phyloP scores from a whole-genome alignment of 2,797 vertebrate species.

The Borostomias antarcticus region DNA sequence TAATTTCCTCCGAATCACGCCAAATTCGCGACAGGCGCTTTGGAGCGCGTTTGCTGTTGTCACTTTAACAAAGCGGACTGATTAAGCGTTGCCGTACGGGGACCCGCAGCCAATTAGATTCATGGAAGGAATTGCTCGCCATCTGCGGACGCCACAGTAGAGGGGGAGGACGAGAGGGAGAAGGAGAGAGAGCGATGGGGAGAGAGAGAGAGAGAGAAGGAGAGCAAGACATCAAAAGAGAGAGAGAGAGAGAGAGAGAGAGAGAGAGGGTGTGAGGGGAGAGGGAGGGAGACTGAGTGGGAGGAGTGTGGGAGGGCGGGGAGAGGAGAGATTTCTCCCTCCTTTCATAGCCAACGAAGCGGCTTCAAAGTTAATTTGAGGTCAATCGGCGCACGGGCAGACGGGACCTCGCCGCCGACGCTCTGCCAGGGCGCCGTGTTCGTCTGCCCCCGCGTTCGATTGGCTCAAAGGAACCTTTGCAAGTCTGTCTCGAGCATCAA shows the following conservation, averaged over 20 bases:
- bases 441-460: background rate
- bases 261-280: conserved; percentile 29
- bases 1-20: conserved; percentile 61
- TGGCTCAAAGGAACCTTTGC: conserved; percentile 15
- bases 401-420: conserved; percentile 5
- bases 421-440: conserved; percentile 12
- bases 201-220: conserved; percentile 45
- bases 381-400: conserved; percentile 48
- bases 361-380: conserved; percentile 65
- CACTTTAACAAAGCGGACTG: conserved; percentile 72
- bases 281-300: background rate
- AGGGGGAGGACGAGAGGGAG: conserved; percentile 49
- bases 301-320: conserved; percentile 22
- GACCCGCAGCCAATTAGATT: conserved; percentile 71
- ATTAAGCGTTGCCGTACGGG: conserved; percentile 76
- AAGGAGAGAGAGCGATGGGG: conserved; percentile 34
- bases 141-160: conserved; percentile 23
- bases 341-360: conserved; percentile 36
- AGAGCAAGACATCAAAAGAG: conserved; percentile 20
- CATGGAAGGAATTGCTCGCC: conserved; percentile 48
- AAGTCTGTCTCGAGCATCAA: conserved; percentile 18
- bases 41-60: conserved; percentile 67
- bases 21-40: conserved; percentile 55
- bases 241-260: conserved; percentile 48
- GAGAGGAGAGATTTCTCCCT: conserved; percentile 12